Evolutionary conservation across 2,888 invertebrate genomes (phyloP).

Genomic region (Leucophenga montana): DNA sequence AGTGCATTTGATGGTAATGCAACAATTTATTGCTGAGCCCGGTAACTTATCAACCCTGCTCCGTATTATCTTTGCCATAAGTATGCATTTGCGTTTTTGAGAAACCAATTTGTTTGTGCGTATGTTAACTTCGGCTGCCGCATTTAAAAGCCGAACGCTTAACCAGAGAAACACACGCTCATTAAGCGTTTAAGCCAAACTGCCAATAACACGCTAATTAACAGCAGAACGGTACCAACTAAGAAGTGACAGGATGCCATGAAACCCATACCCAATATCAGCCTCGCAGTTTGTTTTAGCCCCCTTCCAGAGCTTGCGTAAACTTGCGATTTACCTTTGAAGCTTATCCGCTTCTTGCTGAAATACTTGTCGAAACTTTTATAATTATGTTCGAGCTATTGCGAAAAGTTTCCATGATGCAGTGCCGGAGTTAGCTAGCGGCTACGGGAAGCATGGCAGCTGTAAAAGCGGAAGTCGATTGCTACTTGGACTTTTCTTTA

Average conservation of each 20-base stretch:
- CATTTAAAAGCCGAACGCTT: slow-evolving; percentile 43
- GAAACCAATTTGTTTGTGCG: slow-evolving; percentile 58
- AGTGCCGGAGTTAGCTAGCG: neutral
- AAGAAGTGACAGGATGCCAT: neutral
- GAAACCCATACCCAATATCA: neutral
- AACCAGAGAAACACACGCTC: slow-evolving; percentile 45
- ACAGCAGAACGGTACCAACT: slow-evolving; percentile 45
- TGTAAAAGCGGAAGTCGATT: slow-evolving; percentile 1
- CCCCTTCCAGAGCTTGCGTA: slow-evolving; percentile 43
- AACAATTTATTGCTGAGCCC: no score
- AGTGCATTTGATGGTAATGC: no score
- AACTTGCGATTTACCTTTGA: neutral
- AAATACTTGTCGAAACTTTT: slow-evolving; percentile 67
- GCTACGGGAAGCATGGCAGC: neutral
- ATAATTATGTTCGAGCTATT: slow-evolving; percentile 66
- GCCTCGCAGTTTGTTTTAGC: neutral
- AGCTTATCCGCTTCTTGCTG: slow-evolving; percentile 47
- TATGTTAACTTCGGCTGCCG: slow-evolving; percentile 28
- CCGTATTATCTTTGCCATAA: slow-evolving; percentile 45
- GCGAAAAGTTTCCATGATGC: slow-evolving; percentile 60
- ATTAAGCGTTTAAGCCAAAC: slow-evolving; percentile 64
- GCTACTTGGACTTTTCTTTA: no score
- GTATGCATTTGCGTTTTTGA: slow-evolving; percentile 36
- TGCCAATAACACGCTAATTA: slow-evolving; percentile 66
- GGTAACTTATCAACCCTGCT: neutral